Evolutionary conservation across 2,113 vertebrate species (phyloP).

Genomic region (Coptodon rendalli): DNA sequence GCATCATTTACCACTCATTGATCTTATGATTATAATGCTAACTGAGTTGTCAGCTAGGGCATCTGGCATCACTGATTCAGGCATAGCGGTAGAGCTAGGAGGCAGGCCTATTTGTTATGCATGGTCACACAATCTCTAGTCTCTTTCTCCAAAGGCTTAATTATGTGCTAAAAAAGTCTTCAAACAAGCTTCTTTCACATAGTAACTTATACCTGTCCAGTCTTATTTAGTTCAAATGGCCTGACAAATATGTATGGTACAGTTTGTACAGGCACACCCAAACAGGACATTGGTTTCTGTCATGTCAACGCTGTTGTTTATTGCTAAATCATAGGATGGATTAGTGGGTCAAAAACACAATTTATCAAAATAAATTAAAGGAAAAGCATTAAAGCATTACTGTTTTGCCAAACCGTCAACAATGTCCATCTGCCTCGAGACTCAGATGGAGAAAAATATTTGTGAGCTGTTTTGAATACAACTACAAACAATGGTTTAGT

Average conservation of each 20-base stretch:
- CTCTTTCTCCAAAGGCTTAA: constrained; percentile 23
- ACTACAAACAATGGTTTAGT: constrained; percentile 1
- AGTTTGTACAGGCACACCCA: not conserved
- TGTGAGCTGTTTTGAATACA: not conserved
- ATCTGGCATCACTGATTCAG: constrained; percentile 41
- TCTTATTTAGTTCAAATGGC: not conserved
- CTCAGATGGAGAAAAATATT: not conserved
- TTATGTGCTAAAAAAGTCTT: constrained; percentile 14
- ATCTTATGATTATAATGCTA: constrained; percentile 59
- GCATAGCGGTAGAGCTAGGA: constrained; percentile 6
- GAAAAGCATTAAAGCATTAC: not conserved
- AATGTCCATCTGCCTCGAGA: not conserved
- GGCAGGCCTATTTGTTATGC: constrained; percentile 43
- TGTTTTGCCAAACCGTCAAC: constrained; percentile 36
- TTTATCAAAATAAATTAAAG: not conserved
- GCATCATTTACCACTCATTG: constrained; percentile 46
- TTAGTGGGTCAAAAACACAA: not conserved
- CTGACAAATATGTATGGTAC: not conserved
- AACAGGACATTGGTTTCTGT: not conserved
- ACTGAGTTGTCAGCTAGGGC: constrained; percentile 50
- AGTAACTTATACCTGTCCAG: constrained; percentile 8
- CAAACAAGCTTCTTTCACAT: not conserved
- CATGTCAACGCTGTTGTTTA: not conserved
- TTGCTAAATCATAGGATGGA: not conserved
- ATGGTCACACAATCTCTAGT: constrained; percentile 12